Evolutionary conservation across 2,888 invertebrate species (phyloP), one percentile per base, ranked within the genome.

Genomic region (Barypeithes pellucidus): DNA sequence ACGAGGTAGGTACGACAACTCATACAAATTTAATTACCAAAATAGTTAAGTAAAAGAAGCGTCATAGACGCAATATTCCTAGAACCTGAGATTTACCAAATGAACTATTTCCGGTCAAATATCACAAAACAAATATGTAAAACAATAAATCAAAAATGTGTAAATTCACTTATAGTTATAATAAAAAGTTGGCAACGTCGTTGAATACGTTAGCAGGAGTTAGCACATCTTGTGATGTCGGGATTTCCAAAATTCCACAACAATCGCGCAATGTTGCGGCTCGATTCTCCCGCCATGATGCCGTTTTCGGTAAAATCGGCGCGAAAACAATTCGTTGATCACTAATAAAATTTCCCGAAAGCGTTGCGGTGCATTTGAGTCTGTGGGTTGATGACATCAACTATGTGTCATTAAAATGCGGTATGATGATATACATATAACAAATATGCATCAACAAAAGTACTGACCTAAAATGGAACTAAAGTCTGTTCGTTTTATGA

Each of bases 191-290:
- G 63, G 63, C 63, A 63, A 63, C 63, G 24, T 63, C 11, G 54
- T 33, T 9, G 11, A 33, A 33, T 57, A 57, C 33, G 50, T 36
- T 36, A 47, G 41, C 4, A 14, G 12, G 16, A 22, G 39, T 50
- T 50, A 68, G 39, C 59, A 68, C 60, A 60, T 68, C 60, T 68
- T 68, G 60, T 61, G 60, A 68, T 60, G 36, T 36, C 33, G 78
- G 78, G 72, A 79, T 75, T 80, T 80, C 80, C 79, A 73, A 79
- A 79, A 78, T 78, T 76, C 76, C 69, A 75, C 60, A 20, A 70
- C 68, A 72, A 72, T 76, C 72, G 73, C 77, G 78, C 76, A 76
- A 76, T 73, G 39, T 18, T 59, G 45, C 22, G 57, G 33, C 29
- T 59, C 61, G 36, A 50, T 12, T 50, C 60, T 39, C 41, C 29